These are phyloP conservation scores for Odontomyia ornata DNA, from an alignment of 2,888 invertebrate genomes.

Conservation along the genomic window DNA sequence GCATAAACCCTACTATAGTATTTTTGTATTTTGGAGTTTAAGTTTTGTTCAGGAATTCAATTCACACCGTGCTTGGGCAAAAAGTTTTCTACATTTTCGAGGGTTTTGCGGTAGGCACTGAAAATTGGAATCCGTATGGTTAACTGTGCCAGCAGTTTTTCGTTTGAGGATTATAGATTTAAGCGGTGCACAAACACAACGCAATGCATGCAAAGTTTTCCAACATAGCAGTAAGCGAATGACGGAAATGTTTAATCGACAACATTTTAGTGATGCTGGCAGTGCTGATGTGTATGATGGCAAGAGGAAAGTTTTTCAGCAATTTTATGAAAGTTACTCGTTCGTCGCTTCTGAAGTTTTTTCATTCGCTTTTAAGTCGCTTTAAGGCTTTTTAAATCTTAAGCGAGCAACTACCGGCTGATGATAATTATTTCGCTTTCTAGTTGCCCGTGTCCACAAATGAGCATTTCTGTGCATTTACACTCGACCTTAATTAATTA, in stretches of 20 bases:
- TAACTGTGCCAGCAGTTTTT: conserved; percentile 2
- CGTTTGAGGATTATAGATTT: background rate
- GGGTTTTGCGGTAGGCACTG: background rate
- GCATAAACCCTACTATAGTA: background rate
- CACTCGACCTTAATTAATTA: too few relatives aligned
- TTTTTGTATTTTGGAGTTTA: background rate
- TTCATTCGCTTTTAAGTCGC: too few relatives aligned
- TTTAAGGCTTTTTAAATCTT: too few relatives aligned
- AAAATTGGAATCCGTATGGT: background rate
- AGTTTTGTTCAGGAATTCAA: conserved; percentile 9
- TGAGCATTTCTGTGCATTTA: too few relatives aligned
- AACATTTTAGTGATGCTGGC: background rate
- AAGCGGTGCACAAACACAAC: background rate
- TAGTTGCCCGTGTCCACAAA: too few relatives aligned
- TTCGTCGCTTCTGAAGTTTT: too few relatives aligned
- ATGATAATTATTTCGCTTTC: too few relatives aligned
- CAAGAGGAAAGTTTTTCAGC: background rate
- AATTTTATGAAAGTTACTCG: background rate
- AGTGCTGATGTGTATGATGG: background rate
- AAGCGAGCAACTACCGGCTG: too few relatives aligned
- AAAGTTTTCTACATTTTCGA: background rate
- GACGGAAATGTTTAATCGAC: conserved; percentile 5
- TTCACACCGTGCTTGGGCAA: background rate
- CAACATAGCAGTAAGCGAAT: background rate
- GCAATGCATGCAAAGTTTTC: background rate